phyloP scores from a whole-genome alignment of 1,140 invertebrate genomes.

The Zeugodacus cucurbitae region DNA sequence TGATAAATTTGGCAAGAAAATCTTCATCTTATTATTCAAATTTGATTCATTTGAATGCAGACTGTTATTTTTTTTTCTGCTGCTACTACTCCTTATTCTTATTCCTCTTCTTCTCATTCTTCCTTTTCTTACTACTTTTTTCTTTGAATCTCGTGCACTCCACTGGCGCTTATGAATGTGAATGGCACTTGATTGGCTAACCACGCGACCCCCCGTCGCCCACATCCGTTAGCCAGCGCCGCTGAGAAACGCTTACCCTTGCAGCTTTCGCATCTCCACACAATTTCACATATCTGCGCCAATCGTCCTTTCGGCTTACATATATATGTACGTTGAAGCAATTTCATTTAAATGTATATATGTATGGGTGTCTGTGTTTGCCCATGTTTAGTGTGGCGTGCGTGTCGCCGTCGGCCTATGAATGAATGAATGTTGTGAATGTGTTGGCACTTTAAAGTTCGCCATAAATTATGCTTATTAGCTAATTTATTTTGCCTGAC shows the following conservation, averaged over 20 bases:
- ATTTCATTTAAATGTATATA: not conserved
- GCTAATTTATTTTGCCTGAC: slow-evolving; percentile 52
- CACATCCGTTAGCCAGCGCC: not conserved
- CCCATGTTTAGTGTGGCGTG: not conserved
- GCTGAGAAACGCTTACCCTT: no score
- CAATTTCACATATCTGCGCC: not conserved
- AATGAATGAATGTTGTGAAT: not conserved
- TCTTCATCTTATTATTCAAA: slow-evolving; percentile 57
- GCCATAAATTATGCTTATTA: slow-evolving; percentile 37
- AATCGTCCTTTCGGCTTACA: not conserved
- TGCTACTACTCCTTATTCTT: not conserved
- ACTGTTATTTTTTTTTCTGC: slow-evolving; percentile 51
- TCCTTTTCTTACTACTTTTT: no score
- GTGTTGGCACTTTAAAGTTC: slow-evolving; percentile 25
- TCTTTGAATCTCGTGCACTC: not conserved
- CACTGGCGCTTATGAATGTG: not conserved
- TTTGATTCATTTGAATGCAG: slow-evolving; percentile 63
- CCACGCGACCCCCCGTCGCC: not conserved
- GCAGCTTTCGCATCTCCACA: not conserved
- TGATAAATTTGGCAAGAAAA: slow-evolving; percentile 48
- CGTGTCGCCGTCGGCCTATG: not conserved
- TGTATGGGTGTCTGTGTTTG: not conserved
- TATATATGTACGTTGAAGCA: no score
- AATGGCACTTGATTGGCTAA: slow-evolving; percentile 29
- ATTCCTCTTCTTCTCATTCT: no score